Conservation (phyloP, 2,888 invertebrate species). For the Stramonita haemastoma region DNA sequence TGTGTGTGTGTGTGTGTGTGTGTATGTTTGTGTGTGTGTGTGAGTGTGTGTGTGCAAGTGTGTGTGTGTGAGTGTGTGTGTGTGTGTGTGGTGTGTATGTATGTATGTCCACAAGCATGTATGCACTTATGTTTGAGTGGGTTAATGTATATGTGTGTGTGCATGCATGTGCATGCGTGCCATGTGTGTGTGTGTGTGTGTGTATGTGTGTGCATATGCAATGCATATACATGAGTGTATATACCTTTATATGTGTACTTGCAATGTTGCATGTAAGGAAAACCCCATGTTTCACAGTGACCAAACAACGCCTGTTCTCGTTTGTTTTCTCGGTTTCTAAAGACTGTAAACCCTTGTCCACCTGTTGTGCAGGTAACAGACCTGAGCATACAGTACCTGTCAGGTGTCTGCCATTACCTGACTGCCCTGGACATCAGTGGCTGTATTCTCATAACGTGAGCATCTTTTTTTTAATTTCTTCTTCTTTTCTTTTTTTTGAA, state of each 20-base stretch:
- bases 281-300: too few species aligned
- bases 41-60: neutral
- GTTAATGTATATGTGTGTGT: neutral
- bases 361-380: conserved; percentile 73
- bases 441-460: conserved; percentile 75
- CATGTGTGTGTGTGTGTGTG: neutral
- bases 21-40: neutral
- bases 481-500: neutral
- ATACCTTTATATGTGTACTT: neutral
- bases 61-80: neutral
- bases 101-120: neutral
- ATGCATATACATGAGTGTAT: neutral
- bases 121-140: neutral
- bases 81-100: neutral
- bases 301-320: neutral
- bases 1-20: neutral
- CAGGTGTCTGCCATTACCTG: conserved; percentile 77
- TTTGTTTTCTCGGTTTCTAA: neutral
- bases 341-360: neutral
- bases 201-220: neutral
- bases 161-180: neutral
- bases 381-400: conserved; percentile 77
- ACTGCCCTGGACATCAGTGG: conserved; percentile 74
- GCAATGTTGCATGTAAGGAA: too few species aligned
- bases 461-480: conserved; percentile 26